Conservation (phyloP, 2,888 invertebrate species). For the Heterodera filipjevi region DNA sequence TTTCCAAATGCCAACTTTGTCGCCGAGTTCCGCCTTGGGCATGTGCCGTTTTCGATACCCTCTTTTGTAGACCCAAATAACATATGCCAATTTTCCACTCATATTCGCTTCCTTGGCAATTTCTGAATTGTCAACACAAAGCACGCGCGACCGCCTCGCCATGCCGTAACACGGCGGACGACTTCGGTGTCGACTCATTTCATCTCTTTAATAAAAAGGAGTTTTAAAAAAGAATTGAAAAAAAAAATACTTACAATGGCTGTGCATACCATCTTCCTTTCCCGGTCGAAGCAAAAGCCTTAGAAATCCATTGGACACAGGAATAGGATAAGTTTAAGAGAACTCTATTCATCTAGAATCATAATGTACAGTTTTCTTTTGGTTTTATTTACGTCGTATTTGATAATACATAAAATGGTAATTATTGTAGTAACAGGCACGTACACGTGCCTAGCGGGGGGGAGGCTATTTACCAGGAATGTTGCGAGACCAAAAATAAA, state of each 20-base stretch:
- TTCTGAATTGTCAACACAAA: constrained; percentile 94
- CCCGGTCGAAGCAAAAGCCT: constrained; percentile 14
- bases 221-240: not conserved
- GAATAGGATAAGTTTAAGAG: not conserved
- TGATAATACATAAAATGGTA: too few species aligned
- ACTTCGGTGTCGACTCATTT: constrained; percentile 58
- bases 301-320: not conserved
- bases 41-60: constrained; percentile 62
- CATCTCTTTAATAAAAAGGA: constrained; percentile 57
- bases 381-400: too few species aligned
- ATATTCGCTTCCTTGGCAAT: constrained; percentile 92
- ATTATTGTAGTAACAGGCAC: too few species aligned
- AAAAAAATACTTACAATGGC: constrained; percentile 52
- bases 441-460: too few species aligned
- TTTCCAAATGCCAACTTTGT: constrained; percentile 61
- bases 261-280: constrained; percentile 63
- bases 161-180: constrained; percentile 62
- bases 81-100: constrained; percentile 83
- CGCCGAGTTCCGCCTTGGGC: constrained; percentile 62
- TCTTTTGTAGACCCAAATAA: constrained; percentile 91
- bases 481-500: too few species aligned
- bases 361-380: too few species aligned
- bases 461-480: too few species aligned
- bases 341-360: not conserved
- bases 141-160: constrained; percentile 53